phyloP scores from a whole-genome alignment of 2,888 invertebrate species.

The Autographa gamma region DNA sequence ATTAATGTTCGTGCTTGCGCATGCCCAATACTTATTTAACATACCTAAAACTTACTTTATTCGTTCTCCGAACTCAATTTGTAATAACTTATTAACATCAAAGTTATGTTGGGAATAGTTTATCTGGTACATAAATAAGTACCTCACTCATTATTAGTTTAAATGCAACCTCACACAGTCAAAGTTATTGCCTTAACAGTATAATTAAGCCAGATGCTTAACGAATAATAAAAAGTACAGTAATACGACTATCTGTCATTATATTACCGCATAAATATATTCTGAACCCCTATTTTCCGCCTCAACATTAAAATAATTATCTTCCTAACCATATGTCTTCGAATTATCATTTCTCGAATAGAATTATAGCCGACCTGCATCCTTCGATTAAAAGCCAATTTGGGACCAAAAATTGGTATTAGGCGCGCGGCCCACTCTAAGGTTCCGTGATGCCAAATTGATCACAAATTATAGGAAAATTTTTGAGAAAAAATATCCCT shows the following conservation, averaged over 20 bases:
- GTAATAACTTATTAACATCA: slow-evolving; percentile 35
- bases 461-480: slow-evolving; percentile 44
- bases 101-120: slow-evolving; percentile 27
- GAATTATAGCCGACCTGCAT: slow-evolving; percentile 68
- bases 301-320: slow-evolving; percentile 75
- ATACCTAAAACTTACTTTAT: slow-evolving; percentile 35
- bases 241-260: slow-evolving; percentile 50
- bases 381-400: slow-evolving; percentile 82
- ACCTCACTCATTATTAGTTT: slow-evolving; percentile 22
- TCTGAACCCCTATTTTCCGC: slow-evolving; percentile 54
- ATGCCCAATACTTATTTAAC: slow-evolving; percentile 40
- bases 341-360: slow-evolving; percentile 70
- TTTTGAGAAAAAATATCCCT: slow-evolving; percentile 6
- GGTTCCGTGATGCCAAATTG: slow-evolving; percentile 66
- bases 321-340: slow-evolving; percentile 70
- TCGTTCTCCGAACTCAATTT: slow-evolving; percentile 40
- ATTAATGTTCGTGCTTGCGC: slow-evolving; percentile 45
- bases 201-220: slow-evolving; percentile 48
- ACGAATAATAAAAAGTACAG: slow-evolving; percentile 39
- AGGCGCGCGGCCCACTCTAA: slow-evolving; percentile 49
- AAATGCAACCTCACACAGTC: slow-evolving; percentile 17
- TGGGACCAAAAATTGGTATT: slow-evolving; percentile 65
- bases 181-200: slow-evolving; percentile 24
- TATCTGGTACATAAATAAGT: slow-evolving; percentile 20
- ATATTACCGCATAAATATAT: slow-evolving; percentile 49